These are phyloP conservation scores for Pteropus rufus DNA, from an alignment of 2,797 vertebrate genomes.

Conservation along the genomic window DNA sequence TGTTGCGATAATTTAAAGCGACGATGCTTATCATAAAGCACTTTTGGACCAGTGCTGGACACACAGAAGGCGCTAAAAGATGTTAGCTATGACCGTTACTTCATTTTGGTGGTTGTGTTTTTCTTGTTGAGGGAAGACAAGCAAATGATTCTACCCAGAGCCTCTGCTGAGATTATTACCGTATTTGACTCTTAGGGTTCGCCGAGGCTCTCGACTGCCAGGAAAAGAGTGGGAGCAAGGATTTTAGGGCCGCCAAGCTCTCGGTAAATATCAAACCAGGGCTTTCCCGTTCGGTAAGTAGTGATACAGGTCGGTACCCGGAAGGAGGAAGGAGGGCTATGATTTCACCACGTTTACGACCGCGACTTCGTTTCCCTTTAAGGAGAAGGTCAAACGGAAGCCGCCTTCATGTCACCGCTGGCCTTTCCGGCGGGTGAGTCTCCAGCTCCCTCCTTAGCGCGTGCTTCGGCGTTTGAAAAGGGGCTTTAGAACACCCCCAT, in stretches of 20 bases:
- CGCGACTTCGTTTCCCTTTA: neutral
- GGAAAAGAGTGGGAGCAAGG: neutral
- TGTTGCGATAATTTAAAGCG: neutral
- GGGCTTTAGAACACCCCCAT: neutral
- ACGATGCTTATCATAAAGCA: neutral
- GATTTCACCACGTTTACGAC: neutral
- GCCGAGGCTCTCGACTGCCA: neutral
- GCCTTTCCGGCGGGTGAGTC: too few species aligned
- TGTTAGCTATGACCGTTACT: fast-evolving
- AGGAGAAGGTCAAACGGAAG: neutral
- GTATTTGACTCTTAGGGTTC: neutral
- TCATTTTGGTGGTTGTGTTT: neutral
- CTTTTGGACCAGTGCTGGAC: neutral
- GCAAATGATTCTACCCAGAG: neutral
- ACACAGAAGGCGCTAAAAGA: neutral
- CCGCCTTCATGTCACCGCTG: neutral
- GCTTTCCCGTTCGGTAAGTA: too few species aligned
- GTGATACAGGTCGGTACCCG: neutral
- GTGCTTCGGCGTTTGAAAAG: neutral
- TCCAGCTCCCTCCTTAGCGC: too few species aligned
- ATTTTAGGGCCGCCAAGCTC: neutral
- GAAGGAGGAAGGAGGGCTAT: neutral
- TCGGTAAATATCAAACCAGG: neutral
- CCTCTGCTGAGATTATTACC: neutral
- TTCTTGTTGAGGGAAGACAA: neutral